Base-by-base conservation (phyloP, 35 echinoderm and acorn worm species). In the Chiridota heheva region DNA sequence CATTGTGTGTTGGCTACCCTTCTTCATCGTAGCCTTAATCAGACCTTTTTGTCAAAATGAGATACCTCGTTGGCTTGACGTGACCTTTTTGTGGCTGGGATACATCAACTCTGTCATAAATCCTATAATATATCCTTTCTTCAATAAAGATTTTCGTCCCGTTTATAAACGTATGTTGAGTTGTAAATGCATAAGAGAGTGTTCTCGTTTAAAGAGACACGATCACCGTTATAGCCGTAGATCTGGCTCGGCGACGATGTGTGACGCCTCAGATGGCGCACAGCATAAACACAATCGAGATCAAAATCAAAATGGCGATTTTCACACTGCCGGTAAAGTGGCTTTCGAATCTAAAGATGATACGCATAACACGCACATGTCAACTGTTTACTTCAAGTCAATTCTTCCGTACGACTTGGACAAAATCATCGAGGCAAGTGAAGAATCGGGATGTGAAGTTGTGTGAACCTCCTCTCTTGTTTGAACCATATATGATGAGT, bases 71-170 rank as follows among this genome's bases (percentile, higher is more conserved):
- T 27, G 61, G 35, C 32, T 98, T 27, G 36, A 84, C 43, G 63
- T 53, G 25, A 44, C 69, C 51, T 68, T 98, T 1, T 56, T 92
- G 1, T 98, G 89, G 89, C 67, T 98, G 6, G 95, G 95, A 5
- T 98, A 91, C 67, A 57, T 82, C 8, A 98, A 98, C 49, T 98
- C 89, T 2, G 69, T 76, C 7, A 64, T 98, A 15, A 98, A 98
- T 66, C 95, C 95, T 4, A 83, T 98, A 6, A 98, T 98, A 46
- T 98, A 98, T 70, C 88, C 95, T 4, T 76, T 98, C 32, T 91
- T 98, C 56, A 98, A 92, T 63, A 90, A 87, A 53, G 95, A 98
- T 49, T 98, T 92, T 32, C 63, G 57, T 7, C 90, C 90, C 18
- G 84, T 89, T 1, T 98, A 91, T 36, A 91, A 86, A 41, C 64